A percentile compares a stretch with the other conserved stretches of the same genome.
Conservation (phyloP, 2,797 vertebrate genomes). For the Thunnus albacares region DNA sequence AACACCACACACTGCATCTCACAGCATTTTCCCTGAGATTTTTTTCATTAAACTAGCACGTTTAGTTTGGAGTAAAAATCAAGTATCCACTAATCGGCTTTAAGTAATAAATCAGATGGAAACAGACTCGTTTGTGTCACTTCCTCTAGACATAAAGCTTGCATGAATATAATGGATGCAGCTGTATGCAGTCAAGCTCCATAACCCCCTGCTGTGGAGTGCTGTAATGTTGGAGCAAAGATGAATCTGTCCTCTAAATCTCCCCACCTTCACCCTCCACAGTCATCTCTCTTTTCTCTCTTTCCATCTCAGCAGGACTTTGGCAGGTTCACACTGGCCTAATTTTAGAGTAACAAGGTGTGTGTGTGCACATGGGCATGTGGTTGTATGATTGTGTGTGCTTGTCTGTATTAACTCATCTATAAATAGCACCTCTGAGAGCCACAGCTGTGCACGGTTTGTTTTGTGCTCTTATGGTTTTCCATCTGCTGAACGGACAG, state of each 20-base stretch:
- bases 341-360: conserved; percentile 63
- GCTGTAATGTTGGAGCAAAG: conserved; percentile 37
- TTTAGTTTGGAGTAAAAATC: conserved; percentile 24
- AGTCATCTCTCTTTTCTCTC: conserved; percentile 39
- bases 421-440: conserved; percentile 59
- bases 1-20: background rate
- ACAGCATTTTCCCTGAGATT: background rate
- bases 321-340: conserved; percentile 68
- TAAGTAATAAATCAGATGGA: conserved; percentile 29
- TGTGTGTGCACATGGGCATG: conserved; percentile 20
- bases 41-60: conserved; percentile 3
- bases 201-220: conserved; percentile 61
- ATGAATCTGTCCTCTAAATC: conserved; percentile 63
- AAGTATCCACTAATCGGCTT: conserved; percentile 13
- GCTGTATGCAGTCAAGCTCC: conserved; percentile 62
- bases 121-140: conserved; percentile 29
- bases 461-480: conserved; percentile 32
- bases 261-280: conserved; percentile 46
- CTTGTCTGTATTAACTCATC: conserved; percentile 11
- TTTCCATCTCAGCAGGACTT: conserved; percentile 55
- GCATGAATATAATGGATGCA: conserved; percentile 54
- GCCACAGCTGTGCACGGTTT: conserved; percentile 53
- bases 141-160: conserved; percentile 41
- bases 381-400: conserved; percentile 24
- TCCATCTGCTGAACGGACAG: background rate